Evolutionary conservation across 2,888 invertebrate species (phyloP), one percentile per base, ranked within the genome.

Genomic region (Watsonalla binaria): DNA sequence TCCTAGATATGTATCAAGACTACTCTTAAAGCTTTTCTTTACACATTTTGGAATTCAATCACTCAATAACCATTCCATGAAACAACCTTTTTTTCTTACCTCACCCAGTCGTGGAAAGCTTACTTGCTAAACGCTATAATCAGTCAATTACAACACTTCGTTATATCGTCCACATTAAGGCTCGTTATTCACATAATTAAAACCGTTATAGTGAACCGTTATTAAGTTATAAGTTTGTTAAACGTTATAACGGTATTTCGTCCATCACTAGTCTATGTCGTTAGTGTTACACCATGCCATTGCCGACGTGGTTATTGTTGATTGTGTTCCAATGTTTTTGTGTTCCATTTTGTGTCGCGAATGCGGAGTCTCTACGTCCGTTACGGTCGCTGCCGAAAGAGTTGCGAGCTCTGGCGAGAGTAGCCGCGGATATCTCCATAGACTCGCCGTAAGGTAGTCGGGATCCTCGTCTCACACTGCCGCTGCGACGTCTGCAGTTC

Each of bases 381-480:
- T 75, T 76, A 1, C 84, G 70, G 1, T 82, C 84, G 55, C 76
- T 78, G 54, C 73, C 73, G 11, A 86, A 52, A 0, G 89, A 88
- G 60, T 66, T 78, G 9, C 87, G 68, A 2, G 86, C 90, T 13
- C 89, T 68, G 9, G 85, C 87, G 9, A 90, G 72, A 0, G 89
- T 84, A 0, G 90, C 84, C 4, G 90, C 90, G 0, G 90, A 90
- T 58, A 90, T 90, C 59, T 90, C 90, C 87, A 89, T 87, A 15
- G 90, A 90, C 57, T 90, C 90, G 0, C 90, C 90, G 70, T 84
- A 88, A 0, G 90, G 86, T 0, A 90, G 73, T 11, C 84, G 77
- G 2, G 90, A 90, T 13, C 88, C 88, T 15, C 87, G 78, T 47
- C 90, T 69, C 56, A 67, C 69, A 56, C 78, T 80, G 57, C 83